Percentiles rank a stretch among this genome's conserved stretches.
Evolutionary conservation across 1,140 invertebrate species (phyloP).

Genomic region (Gonioctena quinquepunctata): DNA sequence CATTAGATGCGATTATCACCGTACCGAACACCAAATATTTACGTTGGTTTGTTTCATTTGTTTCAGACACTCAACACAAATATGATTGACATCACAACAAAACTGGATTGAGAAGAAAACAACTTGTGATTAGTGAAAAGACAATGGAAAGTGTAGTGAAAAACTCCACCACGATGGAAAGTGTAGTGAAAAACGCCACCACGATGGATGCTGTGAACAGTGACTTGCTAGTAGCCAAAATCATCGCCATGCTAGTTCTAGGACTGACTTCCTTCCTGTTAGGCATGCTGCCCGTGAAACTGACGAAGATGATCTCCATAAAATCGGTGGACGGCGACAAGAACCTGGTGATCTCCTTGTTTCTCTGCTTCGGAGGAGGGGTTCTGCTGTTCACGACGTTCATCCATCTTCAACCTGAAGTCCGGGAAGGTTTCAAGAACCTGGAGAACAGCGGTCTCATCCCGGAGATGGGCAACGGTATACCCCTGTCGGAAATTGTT

Average conservation of each 20-base stretch:
- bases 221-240: conserved; percentile 62
- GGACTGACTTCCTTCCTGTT: conserved; percentile 70
- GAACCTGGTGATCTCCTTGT: conserved; percentile 62
- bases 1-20: neutral
- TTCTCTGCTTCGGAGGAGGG: conserved; percentile 80
- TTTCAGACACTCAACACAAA: neutral
- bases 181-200: conserved; percentile 3
- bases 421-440: conserved; percentile 61
- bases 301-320: conserved; percentile 57
- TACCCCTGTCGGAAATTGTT: conserved; percentile 68
- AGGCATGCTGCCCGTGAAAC: conserved; percentile 68
- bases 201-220: conserved; percentile 9
- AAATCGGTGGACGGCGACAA: conserved; percentile 49
- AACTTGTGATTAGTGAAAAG: too few relatives aligned
- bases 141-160: neutral
- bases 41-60: neutral
- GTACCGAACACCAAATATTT: neutral
- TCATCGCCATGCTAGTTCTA: conserved; percentile 70
- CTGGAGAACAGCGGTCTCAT: conserved; percentile 54
- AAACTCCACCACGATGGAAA: neutral
- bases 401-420: conserved; percentile 77
- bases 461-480: conserved; percentile 50
- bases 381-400: conserved; percentile 79
- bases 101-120: neutral
- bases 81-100: neutral